A percentile compares a stretch with the other conserved stretches of the same genome.
These are phyloP conservation scores for Tenthredo distinguenda DNA, from an alignment of 2,888 invertebrate species.

Conservation along the genomic window DNA sequence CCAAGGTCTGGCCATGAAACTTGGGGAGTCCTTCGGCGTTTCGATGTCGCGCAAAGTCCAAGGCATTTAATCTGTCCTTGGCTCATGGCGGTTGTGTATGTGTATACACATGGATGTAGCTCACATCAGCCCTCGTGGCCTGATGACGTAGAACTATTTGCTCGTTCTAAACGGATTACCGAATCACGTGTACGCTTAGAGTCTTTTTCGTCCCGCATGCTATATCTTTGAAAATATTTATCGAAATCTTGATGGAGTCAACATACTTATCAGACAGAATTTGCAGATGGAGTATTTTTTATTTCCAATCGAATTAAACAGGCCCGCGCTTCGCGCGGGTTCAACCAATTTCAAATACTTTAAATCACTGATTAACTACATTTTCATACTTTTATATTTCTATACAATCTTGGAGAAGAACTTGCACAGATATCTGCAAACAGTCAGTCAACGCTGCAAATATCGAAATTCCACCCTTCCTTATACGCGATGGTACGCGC, in stretches of 20 bases:
- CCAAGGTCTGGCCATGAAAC: slow-evolving; percentile 46
- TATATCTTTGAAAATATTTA: not conserved
- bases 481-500: too few species aligned
- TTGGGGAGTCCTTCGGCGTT: slow-evolving; percentile 13
- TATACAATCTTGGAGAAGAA: not conserved
- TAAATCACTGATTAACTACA: not conserved
- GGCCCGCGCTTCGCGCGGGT: not conserved
- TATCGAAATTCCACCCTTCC: too few species aligned
- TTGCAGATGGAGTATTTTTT: not conserved
- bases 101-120: not conserved
- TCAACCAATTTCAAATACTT: not conserved
- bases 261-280: not conserved
- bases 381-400: not conserved
- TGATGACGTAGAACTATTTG: not conserved
- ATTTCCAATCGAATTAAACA: not conserved
- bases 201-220: not conserved
- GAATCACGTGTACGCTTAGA: not conserved
- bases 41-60: slow-evolving; percentile 6
- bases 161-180: not conserved
- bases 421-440: too few species aligned
- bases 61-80: slow-evolving; percentile 42
- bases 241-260: not conserved
- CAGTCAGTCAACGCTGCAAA: too few species aligned
- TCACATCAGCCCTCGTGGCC: not conserved
- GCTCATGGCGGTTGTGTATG: slow-evolving; percentile 5